These are phyloP conservation scores for Bursaphelenchus okinawaensis DNA, from an alignment of 2,888 invertebrate genomes.

Conservation along the genomic window DNA sequence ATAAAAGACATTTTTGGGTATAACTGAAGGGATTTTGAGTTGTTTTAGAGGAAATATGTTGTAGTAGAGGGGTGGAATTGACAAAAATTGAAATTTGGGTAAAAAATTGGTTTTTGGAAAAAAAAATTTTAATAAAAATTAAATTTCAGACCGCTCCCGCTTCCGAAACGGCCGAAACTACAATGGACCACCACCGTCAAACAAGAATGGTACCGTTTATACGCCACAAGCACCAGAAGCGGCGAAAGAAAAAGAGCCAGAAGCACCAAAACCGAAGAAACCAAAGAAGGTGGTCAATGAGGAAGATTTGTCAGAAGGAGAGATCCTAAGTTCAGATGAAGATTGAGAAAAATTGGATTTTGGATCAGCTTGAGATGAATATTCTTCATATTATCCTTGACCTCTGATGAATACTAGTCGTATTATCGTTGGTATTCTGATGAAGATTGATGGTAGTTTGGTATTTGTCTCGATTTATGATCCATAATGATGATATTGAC, in stretches of 20 bases:
- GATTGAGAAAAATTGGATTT: too few relatives aligned
- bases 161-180: constrained; percentile 7
- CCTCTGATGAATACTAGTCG: too few relatives aligned
- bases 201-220: constrained; percentile 4
- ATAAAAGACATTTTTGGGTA: not conserved
- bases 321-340: constrained; percentile 52
- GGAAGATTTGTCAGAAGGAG: constrained; percentile 53
- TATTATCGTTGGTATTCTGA: too few relatives aligned
- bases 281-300: constrained; percentile 41
- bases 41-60: too few relatives aligned
- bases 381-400: too few relatives aligned
- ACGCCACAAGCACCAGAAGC: constrained; percentile 9
- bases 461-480: too few relatives aligned
- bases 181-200: constrained; percentile 11
- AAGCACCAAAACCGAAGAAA: constrained; percentile 34
- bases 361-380: too few relatives aligned
- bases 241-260: not conserved
- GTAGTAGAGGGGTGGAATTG: not conserved
- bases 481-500: too few relatives aligned
- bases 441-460: too few relatives aligned
- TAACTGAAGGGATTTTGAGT: too few relatives aligned
- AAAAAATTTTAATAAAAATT: not conserved
- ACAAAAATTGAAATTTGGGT: not conserved
- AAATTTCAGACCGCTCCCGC: not conserved
- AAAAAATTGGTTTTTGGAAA: not conserved